Evolutionary conservation across 2,113 vertebrate genomes (phyloP), one percentile per base, ranked within the genome.

Genomic region (Marmota flaviventris): DNA sequence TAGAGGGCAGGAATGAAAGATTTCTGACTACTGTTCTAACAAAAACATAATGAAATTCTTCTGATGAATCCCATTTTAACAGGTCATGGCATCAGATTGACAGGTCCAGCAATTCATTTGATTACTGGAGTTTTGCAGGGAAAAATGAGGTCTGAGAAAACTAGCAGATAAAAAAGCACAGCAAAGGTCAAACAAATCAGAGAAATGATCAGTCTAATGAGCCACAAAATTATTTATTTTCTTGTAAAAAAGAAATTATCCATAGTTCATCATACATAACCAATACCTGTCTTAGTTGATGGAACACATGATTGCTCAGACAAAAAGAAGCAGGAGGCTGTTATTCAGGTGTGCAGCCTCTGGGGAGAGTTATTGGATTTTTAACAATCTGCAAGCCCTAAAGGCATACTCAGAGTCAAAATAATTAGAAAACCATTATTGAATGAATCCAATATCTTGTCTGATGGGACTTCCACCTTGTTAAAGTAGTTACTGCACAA

Each of bases 11-110:
- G 82, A 97, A 78, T 76, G 84, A 96, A 97, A 89, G 82, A 42
- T 85, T 97, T 96, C 92, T 98, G 96, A 98, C 95, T 97, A 94
- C 94, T 95, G 67, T 95, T 98, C 94, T 96, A 97, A 97, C 92
- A 95, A 97, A 97, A 96, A 92, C 94, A 85, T 97, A 97, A 97
- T 96, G 96, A 92, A 98, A 97, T 97, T 97, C 92, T 97, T 96
- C 88, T 96, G 95, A 98, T 95, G 93, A 91, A 97, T 97, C 83
- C 95, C 63, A 89, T 91, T 94, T 96, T 90, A 97, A 97, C 90
- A 85, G 65, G 61, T 88, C 93, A 81, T 61, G 94, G 86, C 96
- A 90, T 95, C 29, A 78, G 92, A 97, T 56, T 97, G 97, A 95
- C 39, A 4, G 92, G 92, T 85, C 85, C 42, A 93, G 92, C 77